phyloP scores from a whole-genome alignment of 2,888 invertebrate genomes.

The Leucophenga maculata region DNA sequence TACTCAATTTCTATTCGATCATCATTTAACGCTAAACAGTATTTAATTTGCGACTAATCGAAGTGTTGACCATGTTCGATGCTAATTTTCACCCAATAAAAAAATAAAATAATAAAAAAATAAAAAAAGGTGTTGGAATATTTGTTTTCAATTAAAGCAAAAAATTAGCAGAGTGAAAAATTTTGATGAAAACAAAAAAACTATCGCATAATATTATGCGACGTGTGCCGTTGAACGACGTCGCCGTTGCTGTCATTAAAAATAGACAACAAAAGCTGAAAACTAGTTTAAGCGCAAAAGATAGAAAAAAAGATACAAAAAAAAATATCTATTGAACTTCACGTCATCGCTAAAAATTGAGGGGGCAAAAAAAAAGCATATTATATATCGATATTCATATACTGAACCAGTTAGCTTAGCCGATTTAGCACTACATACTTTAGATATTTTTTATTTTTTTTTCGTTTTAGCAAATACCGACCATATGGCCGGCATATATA shows the following conservation, averaged over 20 bases:
- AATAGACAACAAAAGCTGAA: constrained; percentile 1
- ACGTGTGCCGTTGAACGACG: constrained; percentile 21
- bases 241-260: neutral
- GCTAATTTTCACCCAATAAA: neutral
- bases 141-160: constrained; percentile 14
- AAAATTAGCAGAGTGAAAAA: constrained; percentile 11
- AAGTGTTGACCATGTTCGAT: neutral
- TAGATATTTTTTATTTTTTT: too few species aligned
- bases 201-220: constrained; percentile 29
- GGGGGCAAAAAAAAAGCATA: neutral
- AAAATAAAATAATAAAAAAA: neutral
- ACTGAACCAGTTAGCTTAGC: constrained; percentile 13
- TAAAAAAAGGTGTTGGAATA: constrained; percentile 12
- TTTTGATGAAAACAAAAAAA: constrained; percentile 25
- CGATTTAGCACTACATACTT: neutral
- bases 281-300: constrained; percentile 15
- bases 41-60: neutral
- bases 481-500: too few species aligned
- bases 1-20: too few species aligned
- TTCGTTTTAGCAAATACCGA: too few species aligned
- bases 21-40: too few species aligned
- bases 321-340: constrained; percentile 28
- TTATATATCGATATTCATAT: neutral
- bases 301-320: constrained; percentile 5
- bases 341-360: constrained; percentile 48